Evolutionary conservation across 2,797 vertebrate species (phyloP).

Genomic region (Enteromius anoplus): DNA sequence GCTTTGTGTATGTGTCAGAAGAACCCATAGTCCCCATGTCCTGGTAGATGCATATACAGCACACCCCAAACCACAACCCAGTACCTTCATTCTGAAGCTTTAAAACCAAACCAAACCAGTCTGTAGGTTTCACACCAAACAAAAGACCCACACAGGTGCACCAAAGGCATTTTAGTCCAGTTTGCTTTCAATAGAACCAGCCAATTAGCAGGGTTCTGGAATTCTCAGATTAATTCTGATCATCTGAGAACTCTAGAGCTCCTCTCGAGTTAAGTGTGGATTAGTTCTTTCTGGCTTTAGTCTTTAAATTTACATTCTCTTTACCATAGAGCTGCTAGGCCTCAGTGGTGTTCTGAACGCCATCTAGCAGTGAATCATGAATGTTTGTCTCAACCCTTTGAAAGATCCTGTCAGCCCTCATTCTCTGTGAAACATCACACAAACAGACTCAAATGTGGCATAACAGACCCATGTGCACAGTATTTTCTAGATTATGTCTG

Average conservation of each 20-base stretch:
- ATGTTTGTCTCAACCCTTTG: constrained; percentile 76
- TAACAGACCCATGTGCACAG: neutral
- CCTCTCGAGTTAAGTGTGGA: constrained; percentile 2
- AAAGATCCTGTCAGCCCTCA: constrained; percentile 75
- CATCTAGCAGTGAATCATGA: constrained; percentile 90
- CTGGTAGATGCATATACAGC: neutral
- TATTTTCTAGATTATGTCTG: neutral
- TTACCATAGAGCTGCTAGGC: constrained; percentile 85
- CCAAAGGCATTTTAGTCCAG: constrained; percentile 22
- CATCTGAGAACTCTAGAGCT: constrained; percentile 39
- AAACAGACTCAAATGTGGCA: constrained; percentile 40
- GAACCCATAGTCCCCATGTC: neutral
- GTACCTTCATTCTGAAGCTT: constrained; percentile 16
- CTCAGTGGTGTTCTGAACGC: constrained; percentile 81
- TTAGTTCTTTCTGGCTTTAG: constrained; percentile 47
- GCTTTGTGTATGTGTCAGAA: constrained; percentile 10
- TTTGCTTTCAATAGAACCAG: constrained; percentile 37
- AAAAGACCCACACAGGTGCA: constrained; percentile 43
- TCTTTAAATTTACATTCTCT: constrained; percentile 57
- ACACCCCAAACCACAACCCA: constrained; percentile 33
- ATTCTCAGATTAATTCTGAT: constrained; percentile 26
- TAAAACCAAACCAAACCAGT: constrained; percentile 41
- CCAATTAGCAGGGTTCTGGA: constrained; percentile 28
- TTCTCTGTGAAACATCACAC: constrained; percentile 85
- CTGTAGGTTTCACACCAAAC: constrained; percentile 47